A percentile compares a stretch with the other conserved stretches of the same genome.
Evolutionary conservation across 2,113 vertebrate species (phyloP).

Genomic region (Eleginops maclovinus): DNA sequence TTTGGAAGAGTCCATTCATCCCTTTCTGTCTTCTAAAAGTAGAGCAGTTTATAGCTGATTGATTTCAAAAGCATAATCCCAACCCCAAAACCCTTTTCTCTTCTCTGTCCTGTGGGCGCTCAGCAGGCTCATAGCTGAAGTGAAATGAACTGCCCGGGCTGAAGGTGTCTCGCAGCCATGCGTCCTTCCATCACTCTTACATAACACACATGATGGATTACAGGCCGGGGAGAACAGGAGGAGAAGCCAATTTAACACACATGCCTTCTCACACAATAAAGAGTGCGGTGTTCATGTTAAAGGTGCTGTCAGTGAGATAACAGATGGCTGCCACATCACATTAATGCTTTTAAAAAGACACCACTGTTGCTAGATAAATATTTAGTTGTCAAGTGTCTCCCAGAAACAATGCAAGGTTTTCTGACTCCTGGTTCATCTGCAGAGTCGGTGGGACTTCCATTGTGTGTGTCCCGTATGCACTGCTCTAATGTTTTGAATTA

Average conservation of each 20-base stretch:
- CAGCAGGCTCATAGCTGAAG: constrained; percentile 4
- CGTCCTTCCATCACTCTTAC: constrained; percentile 48
- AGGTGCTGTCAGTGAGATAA: constrained; percentile 40
- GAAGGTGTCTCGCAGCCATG: constrained; percentile 11
- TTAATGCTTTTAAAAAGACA: constrained; percentile 8
- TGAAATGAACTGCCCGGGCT: constrained; percentile 26
- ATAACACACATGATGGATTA: constrained; percentile 58
- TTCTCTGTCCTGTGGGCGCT: constrained; percentile 2
- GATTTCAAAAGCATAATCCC: too few relatives aligned
- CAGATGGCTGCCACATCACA: constrained; percentile 58
- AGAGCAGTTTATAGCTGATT: too few relatives aligned
- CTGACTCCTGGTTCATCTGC: background rate
- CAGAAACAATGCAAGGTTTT: background rate
- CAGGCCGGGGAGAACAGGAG: constrained; percentile 43
- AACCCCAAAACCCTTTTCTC: background rate
- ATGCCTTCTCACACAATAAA: constrained; percentile 42
- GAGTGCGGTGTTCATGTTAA: constrained; percentile 34
- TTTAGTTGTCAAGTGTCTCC: constrained; percentile 34
- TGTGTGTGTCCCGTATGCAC: background rate
- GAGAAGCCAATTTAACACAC: constrained; percentile 56
- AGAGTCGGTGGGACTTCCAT: background rate
- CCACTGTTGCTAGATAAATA: constrained; percentile 10
- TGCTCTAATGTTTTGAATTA: constrained; percentile 3
- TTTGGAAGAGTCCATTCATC: too few relatives aligned
- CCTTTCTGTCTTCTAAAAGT: too few relatives aligned